Conservation (phyloP, 2,888 invertebrate genomes). For the Nomada ferruginata region DNA sequence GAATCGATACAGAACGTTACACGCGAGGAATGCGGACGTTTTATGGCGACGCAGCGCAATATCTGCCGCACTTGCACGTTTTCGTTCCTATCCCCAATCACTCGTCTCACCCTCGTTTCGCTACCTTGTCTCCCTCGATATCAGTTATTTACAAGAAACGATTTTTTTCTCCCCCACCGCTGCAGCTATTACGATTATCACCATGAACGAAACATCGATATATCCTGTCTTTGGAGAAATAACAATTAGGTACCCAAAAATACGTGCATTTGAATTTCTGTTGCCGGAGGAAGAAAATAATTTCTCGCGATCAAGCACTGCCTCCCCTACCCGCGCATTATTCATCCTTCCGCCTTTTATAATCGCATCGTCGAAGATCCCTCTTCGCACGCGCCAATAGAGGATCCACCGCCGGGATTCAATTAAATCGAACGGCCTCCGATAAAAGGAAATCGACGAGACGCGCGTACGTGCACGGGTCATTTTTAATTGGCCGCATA, state of each 20-base stretch:
- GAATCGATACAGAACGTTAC: constrained; percentile 55
- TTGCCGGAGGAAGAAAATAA: not conserved
- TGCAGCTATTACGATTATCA: not conserved
- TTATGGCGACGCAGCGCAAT: constrained; percentile 60
- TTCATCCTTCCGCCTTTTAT: not conserved
- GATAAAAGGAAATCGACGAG: not conserved
- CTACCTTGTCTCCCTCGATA: constrained; percentile 26
- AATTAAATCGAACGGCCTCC: constrained; percentile 19
- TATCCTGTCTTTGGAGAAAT: too few relatives aligned
- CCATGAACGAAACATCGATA: too few relatives aligned
- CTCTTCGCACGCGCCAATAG: not conserved
- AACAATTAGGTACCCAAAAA: not conserved
- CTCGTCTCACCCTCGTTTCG: not conserved
- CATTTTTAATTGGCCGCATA: constrained; percentile 27
- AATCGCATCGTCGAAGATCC: not conserved
- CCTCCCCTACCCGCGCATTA: too few relatives aligned
- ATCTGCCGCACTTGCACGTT: constrained; percentile 65
- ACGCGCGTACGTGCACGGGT: not conserved
- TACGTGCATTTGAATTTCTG: not conserved
- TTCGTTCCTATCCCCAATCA: constrained; percentile 53
- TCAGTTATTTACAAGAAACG: constrained; percentile 61
- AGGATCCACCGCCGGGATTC: not conserved
- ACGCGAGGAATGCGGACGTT: constrained; percentile 57
- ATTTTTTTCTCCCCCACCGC: constrained; percentile 28
- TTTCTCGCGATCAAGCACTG: not conserved